These are phyloP conservation scores for Plectropomus leopardus DNA, from an alignment of 2,113 vertebrate species.

Conservation along the genomic window DNA sequence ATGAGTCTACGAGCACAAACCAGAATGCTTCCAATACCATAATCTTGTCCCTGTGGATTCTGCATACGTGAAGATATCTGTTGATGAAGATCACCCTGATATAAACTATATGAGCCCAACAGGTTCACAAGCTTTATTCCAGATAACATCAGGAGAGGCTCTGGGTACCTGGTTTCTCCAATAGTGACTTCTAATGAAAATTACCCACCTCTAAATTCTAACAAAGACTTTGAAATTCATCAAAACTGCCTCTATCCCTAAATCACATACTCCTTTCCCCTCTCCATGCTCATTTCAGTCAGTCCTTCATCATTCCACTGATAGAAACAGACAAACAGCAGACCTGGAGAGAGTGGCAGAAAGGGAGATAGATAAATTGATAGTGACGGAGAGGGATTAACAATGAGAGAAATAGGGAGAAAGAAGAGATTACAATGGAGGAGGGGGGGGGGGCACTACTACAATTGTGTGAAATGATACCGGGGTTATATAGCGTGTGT, in stretches of 20 bases:
- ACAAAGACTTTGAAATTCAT: slow-evolving; percentile 33
- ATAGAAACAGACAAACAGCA: slow-evolving; percentile 23
- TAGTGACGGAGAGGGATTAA: slow-evolving; percentile 27
- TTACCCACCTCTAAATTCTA: slow-evolving; percentile 3
- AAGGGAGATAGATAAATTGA: slow-evolving; percentile 13
- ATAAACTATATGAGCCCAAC: neutral
- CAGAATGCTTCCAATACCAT: too few species aligned
- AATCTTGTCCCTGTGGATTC: too few species aligned
- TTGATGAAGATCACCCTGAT: neutral
- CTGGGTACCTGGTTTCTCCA: slow-evolving; percentile 3
- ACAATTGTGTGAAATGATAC: slow-evolving; percentile 19
- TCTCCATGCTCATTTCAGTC: slow-evolving; percentile 1
- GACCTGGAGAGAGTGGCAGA: neutral
- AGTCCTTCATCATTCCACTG: neutral
- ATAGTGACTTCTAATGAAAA: slow-evolving; percentile 16
- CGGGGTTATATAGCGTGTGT: slow-evolving; percentile 1
- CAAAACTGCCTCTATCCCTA: slow-evolving; percentile 5
- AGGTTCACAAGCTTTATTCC: neutral
- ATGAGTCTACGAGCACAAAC: too few species aligned
- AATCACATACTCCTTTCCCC: slow-evolving; percentile 14
- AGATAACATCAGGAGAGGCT: slow-evolving; percentile 20
- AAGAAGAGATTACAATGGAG: slow-evolving; percentile 37
- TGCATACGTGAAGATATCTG: too few species aligned
- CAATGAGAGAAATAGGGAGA: slow-evolving; percentile 4
- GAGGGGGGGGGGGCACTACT: slow-evolving; percentile 6